Percentiles rank a stretch among this genome's conserved stretches.
Conservation (phyloP, 1,140 invertebrate genomes). For the Acromyrmex echinatior region DNA sequence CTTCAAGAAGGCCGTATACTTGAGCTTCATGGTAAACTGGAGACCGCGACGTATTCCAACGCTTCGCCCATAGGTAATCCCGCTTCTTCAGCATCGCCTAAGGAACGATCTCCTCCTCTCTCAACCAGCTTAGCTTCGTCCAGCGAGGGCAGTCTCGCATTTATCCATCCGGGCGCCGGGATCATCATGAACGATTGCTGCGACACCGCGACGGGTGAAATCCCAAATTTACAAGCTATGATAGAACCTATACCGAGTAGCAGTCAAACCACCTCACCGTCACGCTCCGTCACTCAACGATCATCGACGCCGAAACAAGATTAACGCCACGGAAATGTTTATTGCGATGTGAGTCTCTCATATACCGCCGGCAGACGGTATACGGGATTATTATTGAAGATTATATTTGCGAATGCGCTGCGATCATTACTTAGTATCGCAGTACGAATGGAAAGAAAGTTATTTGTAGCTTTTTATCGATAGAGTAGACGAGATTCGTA, state of each 20-base stretch:
- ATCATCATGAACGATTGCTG: slow-evolving; percentile 84
- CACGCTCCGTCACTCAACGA: slow-evolving; percentile 67
- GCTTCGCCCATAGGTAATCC: slow-evolving; percentile 76
- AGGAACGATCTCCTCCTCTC: slow-evolving; percentile 84
- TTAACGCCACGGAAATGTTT: slow-evolving; percentile 66
- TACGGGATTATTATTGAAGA: slow-evolving; percentile 26
- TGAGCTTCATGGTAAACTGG: slow-evolving; percentile 88
- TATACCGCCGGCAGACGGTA: neutral
- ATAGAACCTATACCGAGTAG: slow-evolving; percentile 81
- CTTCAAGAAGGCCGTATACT: slow-evolving; percentile 90
- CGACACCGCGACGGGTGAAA: slow-evolving; percentile 83
- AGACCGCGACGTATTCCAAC: slow-evolving; percentile 78
- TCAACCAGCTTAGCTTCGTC: slow-evolving; percentile 85
- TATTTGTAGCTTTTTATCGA: slow-evolving; percentile 81
- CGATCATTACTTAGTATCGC: slow-evolving; percentile 54
- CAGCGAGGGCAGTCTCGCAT: slow-evolving; percentile 84
- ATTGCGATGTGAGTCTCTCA: neutral
- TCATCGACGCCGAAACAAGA: slow-evolving; percentile 66
- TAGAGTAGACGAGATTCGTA: slow-evolving; percentile 76
- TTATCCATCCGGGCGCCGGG: slow-evolving; percentile 82
- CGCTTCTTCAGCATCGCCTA: slow-evolving; percentile 83
- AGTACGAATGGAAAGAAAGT: slow-evolving; percentile 69
- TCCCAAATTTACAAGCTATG: slow-evolving; percentile 84
- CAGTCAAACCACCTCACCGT: slow-evolving; percentile 78
- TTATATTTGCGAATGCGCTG: slow-evolving; percentile 42